Base-by-base conservation (phyloP, 2,113 vertebrate species). In the Peromyscus maniculatus region DNA sequence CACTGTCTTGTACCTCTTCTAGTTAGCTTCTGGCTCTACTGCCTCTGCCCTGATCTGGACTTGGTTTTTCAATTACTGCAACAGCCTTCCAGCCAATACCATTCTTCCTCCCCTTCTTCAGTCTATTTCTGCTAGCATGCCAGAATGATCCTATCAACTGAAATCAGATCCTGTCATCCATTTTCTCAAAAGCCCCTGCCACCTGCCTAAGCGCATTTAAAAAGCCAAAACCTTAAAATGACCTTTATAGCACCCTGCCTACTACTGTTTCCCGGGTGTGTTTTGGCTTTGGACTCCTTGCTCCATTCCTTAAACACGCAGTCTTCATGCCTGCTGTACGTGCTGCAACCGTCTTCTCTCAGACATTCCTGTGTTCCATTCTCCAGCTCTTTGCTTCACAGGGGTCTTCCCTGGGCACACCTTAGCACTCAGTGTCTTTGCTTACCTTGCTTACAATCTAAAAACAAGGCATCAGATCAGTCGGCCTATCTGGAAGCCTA, bases 201-300 rank as follows among this genome's bases (percentile, higher is more conserved):
- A 57, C 43, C 13, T 72, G 87, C n/a, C 74, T 86, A 79, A 66
- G 39, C 19, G 87, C 71, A 82, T 11, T 72, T 52, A 77, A 55
- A 91, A 87, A 75, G 16, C 5, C 52, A 43, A 87, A 93, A 87
- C 66, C 74, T 95, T 87, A 83, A 82, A 62, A 62, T 77, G 62
- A 87, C 21, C 69, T 87, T 88, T 36, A 52, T 12, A 28, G 12
- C 52, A 43, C 19, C 19, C 43, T 69, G 28, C 28, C 39, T 66
- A 49, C 88, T 5, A 49, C 52, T 77, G 36, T 31, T 94, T 75
- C 28, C 19, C 80, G 59, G 26, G 22, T 59, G 22, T 46, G 11
- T 75, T 91, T 71, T 86, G 69, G 67, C 31, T 84, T 62, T 80
- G 66, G 33, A 72, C 78, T 89, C 64, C 36, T 66, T 89, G 59